These are phyloP conservation scores for Xestia xanthographa DNA, from an alignment of 2,888 invertebrate species.

Conservation along the genomic window DNA sequence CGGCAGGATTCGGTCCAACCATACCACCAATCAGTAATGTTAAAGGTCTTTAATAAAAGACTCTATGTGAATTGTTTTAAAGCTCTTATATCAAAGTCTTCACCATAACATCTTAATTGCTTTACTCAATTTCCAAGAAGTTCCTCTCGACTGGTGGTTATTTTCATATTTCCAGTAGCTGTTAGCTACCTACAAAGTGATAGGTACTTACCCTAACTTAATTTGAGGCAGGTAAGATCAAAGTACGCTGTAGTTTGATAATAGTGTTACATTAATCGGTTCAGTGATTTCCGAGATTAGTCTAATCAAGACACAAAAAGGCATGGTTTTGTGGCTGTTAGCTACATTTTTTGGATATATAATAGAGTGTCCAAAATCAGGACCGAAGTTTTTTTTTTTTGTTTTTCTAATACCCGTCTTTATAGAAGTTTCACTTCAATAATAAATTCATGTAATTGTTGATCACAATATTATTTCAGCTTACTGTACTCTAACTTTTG, in stretches of 20 bases:
- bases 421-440: too few relatives aligned
- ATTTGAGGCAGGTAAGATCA: constrained; percentile 36
- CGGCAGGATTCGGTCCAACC: too few relatives aligned
- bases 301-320: background rate
- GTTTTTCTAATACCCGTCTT: too few relatives aligned
- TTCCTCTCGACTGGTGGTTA: background rate
- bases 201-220: background rate
- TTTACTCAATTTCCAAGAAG: constrained; percentile 25
- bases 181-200: constrained; percentile 8
- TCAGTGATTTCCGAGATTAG: constrained; percentile 44
- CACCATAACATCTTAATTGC: constrained; percentile 7
- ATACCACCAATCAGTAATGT: too few relatives aligned
- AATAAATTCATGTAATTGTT: too few relatives aligned
- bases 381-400: too few relatives aligned
- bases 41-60: background rate
- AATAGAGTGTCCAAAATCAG: background rate
- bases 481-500: too few relatives aligned
- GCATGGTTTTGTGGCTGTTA: background rate
- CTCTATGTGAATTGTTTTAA: background rate
- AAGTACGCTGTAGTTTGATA: constrained; percentile 22
- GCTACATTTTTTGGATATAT: background rate
- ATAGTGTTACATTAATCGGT: constrained; percentile 44
- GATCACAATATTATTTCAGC: too few relatives aligned
- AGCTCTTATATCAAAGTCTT: background rate
- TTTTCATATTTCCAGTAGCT: constrained; percentile 18